Percentiles rank a stretch among this genome's conserved stretches.
Conservation (phyloP, 2,113 vertebrate genomes). For the Takifugu flavidus region DNA sequence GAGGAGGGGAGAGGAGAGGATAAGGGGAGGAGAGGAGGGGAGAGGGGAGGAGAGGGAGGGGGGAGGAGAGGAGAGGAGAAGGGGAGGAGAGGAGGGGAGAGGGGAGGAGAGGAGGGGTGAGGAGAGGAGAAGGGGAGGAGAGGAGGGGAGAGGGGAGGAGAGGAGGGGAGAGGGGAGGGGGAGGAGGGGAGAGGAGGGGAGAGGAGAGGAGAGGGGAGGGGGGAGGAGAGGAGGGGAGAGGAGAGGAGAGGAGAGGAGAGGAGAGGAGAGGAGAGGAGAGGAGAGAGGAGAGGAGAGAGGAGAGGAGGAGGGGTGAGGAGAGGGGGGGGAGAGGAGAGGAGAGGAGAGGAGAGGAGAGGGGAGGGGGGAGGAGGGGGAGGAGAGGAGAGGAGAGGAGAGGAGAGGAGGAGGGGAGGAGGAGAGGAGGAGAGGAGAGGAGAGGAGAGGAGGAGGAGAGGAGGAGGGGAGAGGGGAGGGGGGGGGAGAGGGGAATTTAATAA, state of each 20-base stretch:
- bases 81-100: too few species aligned
- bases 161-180: neutral
- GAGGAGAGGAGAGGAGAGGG: neutral
- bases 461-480: neutral
- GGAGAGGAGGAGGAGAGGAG: neutral
- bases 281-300: too few species aligned
- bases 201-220: neutral
- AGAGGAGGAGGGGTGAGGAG: neutral
- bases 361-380: too few species aligned
- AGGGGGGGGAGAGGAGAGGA: neutral
- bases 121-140: too few species aligned
- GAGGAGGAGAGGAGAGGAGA: slow-evolving; percentile 10
- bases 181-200: slow-evolving; percentile 3
- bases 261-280: neutral
- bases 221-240: slow-evolving; percentile 26
- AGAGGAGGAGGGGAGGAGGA: neutral
- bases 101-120: too few species aligned
- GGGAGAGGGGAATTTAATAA: neutral
- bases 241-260: neutral
- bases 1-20: slow-evolving; percentile 34
- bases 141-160: too few species aligned
- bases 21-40: neutral
- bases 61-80: neutral
- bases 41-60: slow-evolving; percentile 6
- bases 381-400: neutral